Base-by-base conservation (phyloP, 2,113 vertebrate species). In the Leptocoma aspasia region DNA sequence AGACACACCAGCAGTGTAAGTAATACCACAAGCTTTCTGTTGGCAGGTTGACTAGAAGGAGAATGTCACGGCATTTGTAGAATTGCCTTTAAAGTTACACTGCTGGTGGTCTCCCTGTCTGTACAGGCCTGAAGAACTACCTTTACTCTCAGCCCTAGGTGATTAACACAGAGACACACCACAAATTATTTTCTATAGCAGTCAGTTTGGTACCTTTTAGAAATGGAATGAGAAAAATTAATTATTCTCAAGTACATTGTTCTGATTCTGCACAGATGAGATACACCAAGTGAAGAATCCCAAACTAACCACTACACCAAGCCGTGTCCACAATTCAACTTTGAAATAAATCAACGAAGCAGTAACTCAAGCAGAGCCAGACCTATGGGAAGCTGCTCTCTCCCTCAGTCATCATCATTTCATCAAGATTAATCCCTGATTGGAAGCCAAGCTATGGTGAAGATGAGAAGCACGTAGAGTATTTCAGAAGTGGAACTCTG, bases 401-500 rank as follows among this genome's bases (percentile, higher is more conserved):
- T 89, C 56, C 56, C 65, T 16, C 70, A 27, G 69, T 75, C 81
- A 86, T 44, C 17, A 81, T 49, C 1, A 56, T 78, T 90, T 86
- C 64, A 50, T 54, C 66, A 70, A 89, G 63, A 90, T 54, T 26
- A 73, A 91, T 35, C 26, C 69, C 37, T 60, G 76, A 82, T 8
- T 95, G 76, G 68, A 53, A 64, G 63, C 64, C 61, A 89, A n/a
- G 69, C 57, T 27, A 53, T 21, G 53, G 83, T 27, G 18, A 86
- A 61, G 81, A 92, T 45, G 24, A 82, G 75, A 91, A 79, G 78
- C 81, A 89, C 5, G 1, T 2, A 17, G 35, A 78, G 15, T 70
- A 86, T 88, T 88, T 87, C 85, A 90, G 76, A 89, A 90, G 15
- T 94, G 56, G 45, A 84, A 92, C 59, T 95, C 80, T 90, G 68